Evolutionary conservation across 2,113 vertebrate species (phyloP), one percentile per base, ranked within the genome.

Genomic region (Isurus oxyrinchus): DNA sequence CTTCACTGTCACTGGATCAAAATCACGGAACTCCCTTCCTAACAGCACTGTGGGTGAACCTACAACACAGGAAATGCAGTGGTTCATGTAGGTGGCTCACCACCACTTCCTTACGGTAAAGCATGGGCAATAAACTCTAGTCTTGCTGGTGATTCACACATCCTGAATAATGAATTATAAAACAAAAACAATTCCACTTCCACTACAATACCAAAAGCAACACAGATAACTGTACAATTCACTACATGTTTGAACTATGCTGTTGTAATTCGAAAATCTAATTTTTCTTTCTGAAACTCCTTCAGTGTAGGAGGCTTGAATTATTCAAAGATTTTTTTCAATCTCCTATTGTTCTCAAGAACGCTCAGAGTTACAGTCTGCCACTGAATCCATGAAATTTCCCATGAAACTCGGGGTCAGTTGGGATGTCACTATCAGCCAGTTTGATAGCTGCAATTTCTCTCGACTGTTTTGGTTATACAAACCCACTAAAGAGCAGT

Each of bases 261-360:
- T 40, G 90, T 11, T 63, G 59, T 63, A 94, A 94, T 94, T 40
- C n/a, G 90, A 5, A 40, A 19, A 40, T 94, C n/a, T 94, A 35
- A 91, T 63, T 63, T 94, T 94, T 35, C n/a, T 40, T 40, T 94
- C 90, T 63, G 90, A 63, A 94, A 5, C 59, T 40, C 90, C 31
- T 94, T 63, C 81, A 25, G 90, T 94, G 90, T 94, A 94, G 90
- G 90, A 66, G 59, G 90, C 59, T 94, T 66, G 59, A 94, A 66
- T 94, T 94, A 94, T 94, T 94, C 57, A 94, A 63, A 63, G 35
- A 40, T 66, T 61, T 94, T 94, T 94, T 94, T 63, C 90, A 93
- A 63, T 93, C n/a, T 94, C 90, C 31, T 66, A 94, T 94, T 94
- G 59, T 94, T 63, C n/a, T 61, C 88, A n/a, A 3, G 25, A 90